Base-by-base conservation (phyloP, 2,888 invertebrate species). In the Ennomos fuscantarius region DNA sequence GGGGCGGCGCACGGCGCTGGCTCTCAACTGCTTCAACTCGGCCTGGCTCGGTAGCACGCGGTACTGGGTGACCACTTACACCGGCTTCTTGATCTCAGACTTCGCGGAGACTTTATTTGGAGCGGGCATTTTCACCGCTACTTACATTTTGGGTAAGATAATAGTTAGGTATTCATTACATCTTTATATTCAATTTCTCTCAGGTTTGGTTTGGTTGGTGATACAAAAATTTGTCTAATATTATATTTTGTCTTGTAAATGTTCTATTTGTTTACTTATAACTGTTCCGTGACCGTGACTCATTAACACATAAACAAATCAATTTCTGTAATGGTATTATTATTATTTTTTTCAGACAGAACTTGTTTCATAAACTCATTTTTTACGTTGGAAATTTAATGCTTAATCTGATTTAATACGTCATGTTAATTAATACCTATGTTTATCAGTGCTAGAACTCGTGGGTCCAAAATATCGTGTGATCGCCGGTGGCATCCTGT, bases 401-500 rank as follows among this genome's bases (percentile, higher is more conserved):
- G n/a, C n/a, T 6, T 24, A 24, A 24, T 8, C 12, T 32, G 12
- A 35, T 45, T 35, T 36, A 12, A 8, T 43, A 11, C 12, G 8
- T 43, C 15, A 11, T 44, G 50, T 37, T 44, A 12, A 2, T 15
- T 42, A 36, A 47, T 13, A 12, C 6, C 9, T 10, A 13, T 42
- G 11, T 12, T 42, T n/a, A 3, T 55, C 63, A 95, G 96, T 94
- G 32, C 93, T 96, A 77, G 97, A 97, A 78, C 83, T 96, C 50
- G 95, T 96, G 11, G 96, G 96, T 0, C 95, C 95, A 0, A 93
- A 93, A 44, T 94, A 93, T 49, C 93, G 97, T 34, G 95, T 96
- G 0, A 83, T 95, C 8, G 95, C 94, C 1, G 95, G 96, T 31
- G 95, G 95, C 3, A 85, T 95, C 31, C 91, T 95, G 47, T 94